Evolutionary conservation across 2,113 vertebrate species (phyloP).

Genomic region (Nothoprocta pentlandii): DNA sequence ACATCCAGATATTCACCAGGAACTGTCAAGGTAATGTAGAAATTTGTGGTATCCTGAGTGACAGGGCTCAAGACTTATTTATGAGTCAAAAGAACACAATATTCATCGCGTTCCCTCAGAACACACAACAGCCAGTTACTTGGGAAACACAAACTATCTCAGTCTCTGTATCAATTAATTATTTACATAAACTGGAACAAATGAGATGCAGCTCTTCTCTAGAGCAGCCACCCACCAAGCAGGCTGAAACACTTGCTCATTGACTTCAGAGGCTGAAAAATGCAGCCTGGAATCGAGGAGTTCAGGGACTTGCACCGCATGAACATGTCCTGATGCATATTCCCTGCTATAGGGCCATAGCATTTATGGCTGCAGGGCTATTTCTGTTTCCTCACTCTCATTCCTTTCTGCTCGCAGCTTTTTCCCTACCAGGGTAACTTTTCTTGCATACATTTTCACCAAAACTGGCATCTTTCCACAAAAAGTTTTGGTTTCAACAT

Average conservation of each 20-base stretch:
- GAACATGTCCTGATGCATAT: background rate
- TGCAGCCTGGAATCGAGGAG: background rate
- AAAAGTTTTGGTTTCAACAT: background rate
- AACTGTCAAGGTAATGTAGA: slow-evolving; percentile 23
- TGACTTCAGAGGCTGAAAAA: background rate
- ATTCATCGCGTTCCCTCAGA: accelerated
- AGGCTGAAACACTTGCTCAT: background rate
- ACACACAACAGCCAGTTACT: background rate
- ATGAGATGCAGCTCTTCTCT: accelerated
- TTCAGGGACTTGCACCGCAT: background rate
- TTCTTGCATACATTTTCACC: background rate
- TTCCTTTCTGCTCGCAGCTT: background rate
- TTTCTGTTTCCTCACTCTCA: background rate
- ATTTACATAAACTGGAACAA: background rate
- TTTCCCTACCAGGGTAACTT: background rate
- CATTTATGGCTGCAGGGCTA: accelerated
- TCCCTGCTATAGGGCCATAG: background rate
- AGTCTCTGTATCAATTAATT: accelerated
- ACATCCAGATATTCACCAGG: background rate
- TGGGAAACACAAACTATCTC: background rate
- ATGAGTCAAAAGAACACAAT: background rate
- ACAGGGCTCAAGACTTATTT: background rate
- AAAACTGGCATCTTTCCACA: accelerated
- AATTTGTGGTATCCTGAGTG: background rate
- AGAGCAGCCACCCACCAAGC: background rate